A percentile compares a stretch with the other conserved stretches of the same genome.
Conservation (phyloP, 35 echinoderm and acorn worm genomes). For the Stichopus chloronotus region DNA sequence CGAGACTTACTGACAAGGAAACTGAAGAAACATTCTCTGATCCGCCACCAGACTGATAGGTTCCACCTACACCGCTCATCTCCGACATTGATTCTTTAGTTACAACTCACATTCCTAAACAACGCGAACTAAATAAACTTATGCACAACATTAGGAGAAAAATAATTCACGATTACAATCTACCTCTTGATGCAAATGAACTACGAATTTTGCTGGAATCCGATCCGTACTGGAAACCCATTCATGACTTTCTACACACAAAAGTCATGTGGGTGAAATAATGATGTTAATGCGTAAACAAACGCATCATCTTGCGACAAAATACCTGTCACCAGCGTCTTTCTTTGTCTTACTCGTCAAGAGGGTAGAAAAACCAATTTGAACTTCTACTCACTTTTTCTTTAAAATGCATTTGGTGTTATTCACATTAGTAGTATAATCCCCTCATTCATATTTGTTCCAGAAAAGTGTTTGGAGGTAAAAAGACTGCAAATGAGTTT, state of each 20-base stretch:
- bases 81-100: too few relatives aligned
- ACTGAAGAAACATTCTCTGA: not conserved
- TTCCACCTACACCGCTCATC: not conserved
- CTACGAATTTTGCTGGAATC: too few relatives aligned
- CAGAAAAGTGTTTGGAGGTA: not conserved
- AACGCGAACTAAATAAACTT: too few relatives aligned
- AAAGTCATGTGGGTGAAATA: not conserved
- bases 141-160: slow-evolving; percentile 12
- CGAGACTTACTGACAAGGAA: not conserved
- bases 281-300: not conserved
- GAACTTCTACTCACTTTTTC: not conserved
- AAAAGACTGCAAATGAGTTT: not conserved
- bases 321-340: not conserved
- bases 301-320: not conserved
- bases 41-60: not conserved
- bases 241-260: too few relatives aligned
- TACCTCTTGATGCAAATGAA: slow-evolving; percentile 36
- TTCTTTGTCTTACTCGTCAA: not conserved
- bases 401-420: not conserved
- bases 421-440: slow-evolving; percentile 13
- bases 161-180: slow-evolving; percentile 48
- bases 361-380: not conserved
- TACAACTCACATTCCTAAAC: not conserved
- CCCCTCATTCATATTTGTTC: not conserved
- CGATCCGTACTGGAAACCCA: too few relatives aligned